Base-by-base conservation (phyloP, 2,113 vertebrate species). In the Dinomys branickii region DNA sequence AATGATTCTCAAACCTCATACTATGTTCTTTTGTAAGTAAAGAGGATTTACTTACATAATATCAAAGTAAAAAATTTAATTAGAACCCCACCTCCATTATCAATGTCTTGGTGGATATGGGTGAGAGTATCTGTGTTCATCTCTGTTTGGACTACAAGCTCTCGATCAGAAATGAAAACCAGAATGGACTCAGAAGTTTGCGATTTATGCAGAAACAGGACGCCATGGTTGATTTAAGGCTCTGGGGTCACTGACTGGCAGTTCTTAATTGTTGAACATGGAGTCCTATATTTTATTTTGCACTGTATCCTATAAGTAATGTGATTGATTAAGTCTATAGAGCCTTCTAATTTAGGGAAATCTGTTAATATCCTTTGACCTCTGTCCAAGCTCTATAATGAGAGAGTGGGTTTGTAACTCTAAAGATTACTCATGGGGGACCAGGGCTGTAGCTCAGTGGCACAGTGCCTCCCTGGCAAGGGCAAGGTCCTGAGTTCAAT, bases 121-220 rank as follows among this genome's bases (percentile, higher is more conserved):
- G 28, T 33, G 20, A 94, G 7, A 88, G 28, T 22, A 3, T 52
- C 33, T 75, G 1, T 81, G 13, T 3, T 0, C 56, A 63, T 92
- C 26, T 90, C 41, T 87, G n/a, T 56, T 69, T 88, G 22, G 22
- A 88, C n/a, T 54, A 94, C 9, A 83, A 52, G 91, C 52, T 94
- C 94, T 90, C 50, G 8, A 85, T 77, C 33, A 94, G 61, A 93
- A 94, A 24, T 85, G 35, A 96, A 87, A n/a, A 71, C 35, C 22
- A 84, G 17, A 11, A 47, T n/a, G 3, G 28, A 24, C 81, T 87
- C 84, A 56, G 35, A 26, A 28, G 33, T 5, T 0, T 92, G 56
- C 80, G 85, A 73, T 10, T 44, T 88, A 24, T 52, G 16, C 26
- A 89, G 35, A 56, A 77, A 61, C 3, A 59, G 47, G 44, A 30